phyloP scores from a whole-genome alignment of 2,113 vertebrate species.

The Carassius auratus region DNA sequence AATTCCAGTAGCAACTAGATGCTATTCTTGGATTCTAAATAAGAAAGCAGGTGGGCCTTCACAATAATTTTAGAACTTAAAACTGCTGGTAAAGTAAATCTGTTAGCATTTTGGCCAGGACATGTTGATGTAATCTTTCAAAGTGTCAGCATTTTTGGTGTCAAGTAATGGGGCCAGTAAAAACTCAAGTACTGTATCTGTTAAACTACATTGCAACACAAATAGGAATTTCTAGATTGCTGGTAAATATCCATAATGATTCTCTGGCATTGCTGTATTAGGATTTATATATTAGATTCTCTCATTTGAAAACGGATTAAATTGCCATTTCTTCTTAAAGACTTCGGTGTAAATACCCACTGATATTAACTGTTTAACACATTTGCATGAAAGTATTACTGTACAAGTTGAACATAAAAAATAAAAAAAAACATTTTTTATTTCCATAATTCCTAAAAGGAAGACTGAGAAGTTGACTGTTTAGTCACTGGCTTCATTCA shows the following conservation, averaged over 20 bases:
- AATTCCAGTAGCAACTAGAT: neutral
- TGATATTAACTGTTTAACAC: too few relatives aligned
- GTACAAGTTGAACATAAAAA: too few relatives aligned
- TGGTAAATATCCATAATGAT: too few relatives aligned
- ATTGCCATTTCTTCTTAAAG: too few relatives aligned
- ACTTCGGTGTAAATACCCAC: too few relatives aligned
- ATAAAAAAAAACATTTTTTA: too few relatives aligned
- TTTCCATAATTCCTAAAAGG: neutral
- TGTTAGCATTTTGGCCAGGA: neutral
- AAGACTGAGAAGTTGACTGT: neutral
- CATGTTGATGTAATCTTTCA: neutral
- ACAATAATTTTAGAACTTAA: constrained; percentile 25
- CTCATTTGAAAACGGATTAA: too few relatives aligned
- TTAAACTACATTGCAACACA: too few relatives aligned
- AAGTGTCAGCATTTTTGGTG: neutral
- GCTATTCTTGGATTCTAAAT: constrained; percentile 3
- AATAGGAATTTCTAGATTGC: too few relatives aligned
- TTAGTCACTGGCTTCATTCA: neutral
- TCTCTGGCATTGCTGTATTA: too few relatives aligned
- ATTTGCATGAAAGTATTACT: too few relatives aligned
- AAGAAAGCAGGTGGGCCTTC: neutral
- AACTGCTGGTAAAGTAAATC: neutral
- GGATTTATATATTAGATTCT: too few relatives aligned
- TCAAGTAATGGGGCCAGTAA: neutral
- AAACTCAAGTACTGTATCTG: neutral